Conservation (phyloP, 2,113 vertebrate species). For the Carassius carassius region DNA sequence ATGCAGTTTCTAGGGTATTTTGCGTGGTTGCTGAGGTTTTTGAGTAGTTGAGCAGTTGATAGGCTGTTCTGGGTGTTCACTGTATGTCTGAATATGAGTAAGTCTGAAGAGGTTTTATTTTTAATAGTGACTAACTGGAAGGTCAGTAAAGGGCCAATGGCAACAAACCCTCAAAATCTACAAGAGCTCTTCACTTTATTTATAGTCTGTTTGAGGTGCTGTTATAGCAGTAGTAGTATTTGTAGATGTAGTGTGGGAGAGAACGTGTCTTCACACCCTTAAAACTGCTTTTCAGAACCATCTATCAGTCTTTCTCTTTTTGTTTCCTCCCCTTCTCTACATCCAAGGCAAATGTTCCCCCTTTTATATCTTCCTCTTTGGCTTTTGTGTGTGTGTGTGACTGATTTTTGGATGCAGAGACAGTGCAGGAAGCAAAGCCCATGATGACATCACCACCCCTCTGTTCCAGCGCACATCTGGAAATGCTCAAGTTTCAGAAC, state of each 20-base stretch:
- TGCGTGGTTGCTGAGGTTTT: neutral
- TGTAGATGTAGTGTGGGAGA: conserved; percentile 31
- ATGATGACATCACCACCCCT: conserved; percentile 74
- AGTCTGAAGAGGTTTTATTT: neutral
- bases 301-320: conserved; percentile 54
- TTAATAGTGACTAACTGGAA: neutral
- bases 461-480: conserved; percentile 71
- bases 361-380: conserved; percentile 5
- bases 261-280: conserved; percentile 42
- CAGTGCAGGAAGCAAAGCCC: conserved; percentile 60
- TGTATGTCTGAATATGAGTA: neutral
- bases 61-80: neutral
- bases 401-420: conserved; percentile 64
- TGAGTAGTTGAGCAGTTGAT: neutral
- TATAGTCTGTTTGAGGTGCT: conserved; percentile 12
- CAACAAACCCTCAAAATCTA: neutral
- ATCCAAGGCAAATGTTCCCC: conserved; percentile 10
- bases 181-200: neutral
- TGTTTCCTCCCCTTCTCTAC: conserved; percentile 10
- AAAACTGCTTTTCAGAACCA: conserved; percentile 59
- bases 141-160: neutral
- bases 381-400: neutral
- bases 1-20: neutral
- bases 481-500: conserved; percentile 62
- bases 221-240: neutral